A percentile compares a stretch with the other conserved stretches of the same genome.
Conservation (phyloP, 2,113 vertebrate species). For the Trachemys scripta region DNA sequence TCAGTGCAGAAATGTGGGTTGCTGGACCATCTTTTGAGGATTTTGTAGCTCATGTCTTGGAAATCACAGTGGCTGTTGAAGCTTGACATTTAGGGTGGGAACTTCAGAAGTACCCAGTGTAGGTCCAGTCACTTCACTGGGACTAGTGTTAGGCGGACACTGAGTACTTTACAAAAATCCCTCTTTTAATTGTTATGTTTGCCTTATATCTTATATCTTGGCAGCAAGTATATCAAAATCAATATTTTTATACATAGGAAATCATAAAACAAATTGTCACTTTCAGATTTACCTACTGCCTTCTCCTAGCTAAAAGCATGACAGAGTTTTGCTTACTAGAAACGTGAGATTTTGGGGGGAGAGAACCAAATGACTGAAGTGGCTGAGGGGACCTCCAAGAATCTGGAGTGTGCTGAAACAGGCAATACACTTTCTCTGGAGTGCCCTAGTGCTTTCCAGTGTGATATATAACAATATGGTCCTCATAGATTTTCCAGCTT, state of each 20-base stretch:
- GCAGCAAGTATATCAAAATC: not conserved
- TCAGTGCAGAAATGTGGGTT: not conserved
- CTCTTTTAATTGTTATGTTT: not conserved
- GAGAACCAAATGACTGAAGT: not conserved
- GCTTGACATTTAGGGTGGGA: too few species aligned
- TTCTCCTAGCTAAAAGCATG: not conserved
- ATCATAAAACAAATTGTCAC: not conserved
- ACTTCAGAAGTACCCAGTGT: too few species aligned
- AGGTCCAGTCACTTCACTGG: not conserved
- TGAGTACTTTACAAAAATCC: not conserved
- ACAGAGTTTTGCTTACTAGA: not conserved
- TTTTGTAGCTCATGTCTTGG: not conserved
- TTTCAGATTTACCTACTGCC: not conserved
- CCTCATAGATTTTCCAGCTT: not conserved
- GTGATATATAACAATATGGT: not conserved
- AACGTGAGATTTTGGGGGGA: not conserved
- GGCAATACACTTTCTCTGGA: not conserved
- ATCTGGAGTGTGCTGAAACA: not conserved
- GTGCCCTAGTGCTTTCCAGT: not conserved
- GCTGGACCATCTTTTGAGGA: not conserved
- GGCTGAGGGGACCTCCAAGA: not conserved
- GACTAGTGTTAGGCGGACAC: not conserved
- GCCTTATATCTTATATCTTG: not conserved
- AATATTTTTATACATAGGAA: not conserved
- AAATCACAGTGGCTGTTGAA: not conserved